phyloP scores from a whole-genome alignment of 2,797 vertebrate species.

The Holocentrus rufus region DNA sequence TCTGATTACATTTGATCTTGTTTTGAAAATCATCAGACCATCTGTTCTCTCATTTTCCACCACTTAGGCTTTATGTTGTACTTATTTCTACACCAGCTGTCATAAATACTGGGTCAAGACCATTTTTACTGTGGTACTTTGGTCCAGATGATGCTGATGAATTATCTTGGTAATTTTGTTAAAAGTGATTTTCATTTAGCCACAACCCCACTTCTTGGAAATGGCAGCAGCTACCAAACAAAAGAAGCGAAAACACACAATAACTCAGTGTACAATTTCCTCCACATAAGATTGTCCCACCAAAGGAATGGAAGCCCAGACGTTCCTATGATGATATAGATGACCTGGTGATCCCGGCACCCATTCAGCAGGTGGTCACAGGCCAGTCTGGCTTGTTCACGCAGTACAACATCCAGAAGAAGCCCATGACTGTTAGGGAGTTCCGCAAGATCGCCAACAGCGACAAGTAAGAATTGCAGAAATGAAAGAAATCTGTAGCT shows the following conservation, averaged over 20 bases:
- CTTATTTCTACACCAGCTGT: neutral
- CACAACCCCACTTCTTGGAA: neutral
- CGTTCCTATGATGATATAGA: conserved; percentile 92
- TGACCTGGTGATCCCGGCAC: conserved; percentile 92
- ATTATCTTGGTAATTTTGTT: neutral
- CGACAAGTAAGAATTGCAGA: conserved; percentile 85
- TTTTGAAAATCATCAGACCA: neutral
- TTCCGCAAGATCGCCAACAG: conserved; percentile 94
- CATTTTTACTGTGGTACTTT: too few species aligned
- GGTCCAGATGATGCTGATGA: neutral
- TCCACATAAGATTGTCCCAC: conserved; percentile 88
- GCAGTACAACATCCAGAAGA: conserved; percentile 99
- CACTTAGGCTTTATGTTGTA: neutral
- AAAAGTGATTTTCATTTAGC: neutral
- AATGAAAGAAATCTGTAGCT: neutral
- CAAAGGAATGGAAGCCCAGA: conserved; percentile 94
- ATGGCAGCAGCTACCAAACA: neutral
- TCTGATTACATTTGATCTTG: neutral
- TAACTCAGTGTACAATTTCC: neutral
- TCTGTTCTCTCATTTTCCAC: neutral
- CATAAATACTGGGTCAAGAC: too few species aligned
- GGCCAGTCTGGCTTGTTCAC: conserved; percentile 97
- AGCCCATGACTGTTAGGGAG: conserved; percentile 92
- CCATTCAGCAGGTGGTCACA: conserved; percentile 96
- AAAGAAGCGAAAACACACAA: neutral